Evolutionary conservation across 1,140 invertebrate species (phyloP).

Genomic region (Diuraphis noxia): DNA sequence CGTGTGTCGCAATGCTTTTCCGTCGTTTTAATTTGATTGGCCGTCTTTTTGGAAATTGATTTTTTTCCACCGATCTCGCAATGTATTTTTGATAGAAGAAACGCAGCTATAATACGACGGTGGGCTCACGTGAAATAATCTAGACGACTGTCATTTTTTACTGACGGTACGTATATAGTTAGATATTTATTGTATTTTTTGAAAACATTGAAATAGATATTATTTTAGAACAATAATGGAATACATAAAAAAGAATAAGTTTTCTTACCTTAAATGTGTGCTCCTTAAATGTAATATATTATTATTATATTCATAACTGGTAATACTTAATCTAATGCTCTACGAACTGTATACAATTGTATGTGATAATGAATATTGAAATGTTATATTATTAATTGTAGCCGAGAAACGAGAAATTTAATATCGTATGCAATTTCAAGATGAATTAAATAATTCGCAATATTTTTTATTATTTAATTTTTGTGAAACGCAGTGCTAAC

Average conservation of each 20-base stretch:
- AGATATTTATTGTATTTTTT: not conserved
- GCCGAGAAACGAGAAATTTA: not conserved
- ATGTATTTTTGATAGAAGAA: not conserved
- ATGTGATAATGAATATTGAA: not conserved
- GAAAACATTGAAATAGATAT: not conserved
- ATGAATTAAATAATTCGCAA: not conserved
- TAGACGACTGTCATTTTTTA: not conserved
- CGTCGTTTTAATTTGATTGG: not conserved
- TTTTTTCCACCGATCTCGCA: not conserved
- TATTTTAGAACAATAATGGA: not conserved
- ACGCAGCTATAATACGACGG: not conserved
- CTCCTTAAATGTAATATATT: too few species aligned
- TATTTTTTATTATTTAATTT: not conserved
- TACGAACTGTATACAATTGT: too few species aligned
- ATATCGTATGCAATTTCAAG: too few species aligned
- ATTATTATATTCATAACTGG: too few species aligned
- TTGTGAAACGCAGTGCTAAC: not conserved
- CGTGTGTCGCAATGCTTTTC: not conserved
- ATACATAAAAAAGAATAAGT: not conserved
- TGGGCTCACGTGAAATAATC: not conserved
- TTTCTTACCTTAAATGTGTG: fast-evolving
- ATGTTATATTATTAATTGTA: not conserved
- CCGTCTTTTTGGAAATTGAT: not conserved
- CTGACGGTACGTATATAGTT: not conserved
- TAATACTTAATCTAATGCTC: too few species aligned